A percentile compares a stretch with the other conserved stretches of the same genome.
Conservation (phyloP, 2,113 vertebrate species). For the Chroicocephalus ridibundus region DNA sequence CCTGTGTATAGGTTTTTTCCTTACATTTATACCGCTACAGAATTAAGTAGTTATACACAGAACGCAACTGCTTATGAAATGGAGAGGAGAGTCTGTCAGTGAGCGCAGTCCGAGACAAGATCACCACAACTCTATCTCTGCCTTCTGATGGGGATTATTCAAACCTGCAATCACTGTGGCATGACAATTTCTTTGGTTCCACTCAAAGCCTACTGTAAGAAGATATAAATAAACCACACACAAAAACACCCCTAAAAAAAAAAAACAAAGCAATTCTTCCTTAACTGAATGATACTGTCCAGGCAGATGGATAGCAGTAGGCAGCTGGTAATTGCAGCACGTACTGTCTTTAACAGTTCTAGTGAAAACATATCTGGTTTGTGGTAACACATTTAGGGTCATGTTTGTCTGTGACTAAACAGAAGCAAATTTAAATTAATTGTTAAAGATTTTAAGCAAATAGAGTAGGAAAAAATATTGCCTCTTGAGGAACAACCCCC, state of each 20-base stretch:
- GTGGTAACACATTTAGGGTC: too few relatives aligned
- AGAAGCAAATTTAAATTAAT: background rate
- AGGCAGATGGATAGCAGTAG: background rate
- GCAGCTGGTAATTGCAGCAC: background rate
- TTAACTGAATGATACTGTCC: background rate
- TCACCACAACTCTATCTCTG: background rate
- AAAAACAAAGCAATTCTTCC: background rate
- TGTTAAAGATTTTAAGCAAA: background rate
- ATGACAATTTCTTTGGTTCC: background rate
- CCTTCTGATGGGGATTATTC: background rate
- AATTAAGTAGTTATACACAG: background rate
- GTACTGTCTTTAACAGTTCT: background rate
- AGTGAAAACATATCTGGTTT: background rate
- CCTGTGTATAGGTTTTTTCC: fast-evolving
- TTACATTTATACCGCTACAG: background rate
- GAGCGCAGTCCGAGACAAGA: background rate
- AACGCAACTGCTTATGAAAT: background rate
- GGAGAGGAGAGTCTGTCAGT: background rate
- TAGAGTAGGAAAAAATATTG: background rate
- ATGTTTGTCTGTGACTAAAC: background rate
- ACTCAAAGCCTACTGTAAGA: background rate
- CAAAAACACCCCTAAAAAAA: background rate
- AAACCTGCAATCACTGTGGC: background rate
- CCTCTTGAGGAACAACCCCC: background rate
- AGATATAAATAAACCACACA: background rate